Percentiles rank a stretch among this genome's conserved stretches.
Evolutionary conservation across 2,888 invertebrate species (phyloP).

Genomic region (Caenorhabditis imperialis): DNA sequence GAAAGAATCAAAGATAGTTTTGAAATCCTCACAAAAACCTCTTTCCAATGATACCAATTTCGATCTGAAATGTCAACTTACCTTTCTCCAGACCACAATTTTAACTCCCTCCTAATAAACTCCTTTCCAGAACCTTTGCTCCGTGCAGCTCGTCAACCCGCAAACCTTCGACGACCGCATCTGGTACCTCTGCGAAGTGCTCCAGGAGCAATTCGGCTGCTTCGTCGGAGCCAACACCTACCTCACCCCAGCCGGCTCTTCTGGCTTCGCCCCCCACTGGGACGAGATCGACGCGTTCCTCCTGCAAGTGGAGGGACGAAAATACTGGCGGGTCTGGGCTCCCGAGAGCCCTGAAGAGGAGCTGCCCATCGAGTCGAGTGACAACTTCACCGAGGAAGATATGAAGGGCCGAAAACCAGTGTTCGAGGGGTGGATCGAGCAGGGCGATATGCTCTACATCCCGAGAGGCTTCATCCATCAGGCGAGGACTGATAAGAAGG

Average conservation of each 20-base stretch:
- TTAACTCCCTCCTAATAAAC: too few species aligned
- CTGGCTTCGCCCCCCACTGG: slow-evolving; percentile 98
- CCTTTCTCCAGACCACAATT: too few species aligned
- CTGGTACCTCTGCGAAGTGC: slow-evolving; percentile 83
- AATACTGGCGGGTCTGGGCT: slow-evolving; percentile 92
- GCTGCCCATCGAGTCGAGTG: slow-evolving; percentile 84
- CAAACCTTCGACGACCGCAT: slow-evolving; percentile 77
- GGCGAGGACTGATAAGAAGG: slow-evolving; percentile 79
- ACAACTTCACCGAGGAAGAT: slow-evolving; percentile 80
- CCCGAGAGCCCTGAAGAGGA: slow-evolving; percentile 83
- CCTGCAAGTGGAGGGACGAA: slow-evolving; percentile 93
- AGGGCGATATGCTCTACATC: slow-evolving; percentile 89
- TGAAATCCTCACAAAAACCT: too few species aligned
- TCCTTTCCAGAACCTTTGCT: slow-evolving; percentile 59
- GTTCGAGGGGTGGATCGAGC: slow-evolving; percentile 75
- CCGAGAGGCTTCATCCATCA: slow-evolving; percentile 84
- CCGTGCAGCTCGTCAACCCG: slow-evolving; percentile 74
- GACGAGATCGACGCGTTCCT: slow-evolving; percentile 99
- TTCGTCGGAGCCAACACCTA: slow-evolving; percentile 97
- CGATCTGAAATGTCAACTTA: too few species aligned
- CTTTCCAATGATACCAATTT: too few species aligned
- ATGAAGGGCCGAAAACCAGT: slow-evolving; percentile 63
- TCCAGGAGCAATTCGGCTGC: slow-evolving; percentile 93
- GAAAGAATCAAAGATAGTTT: too few species aligned
- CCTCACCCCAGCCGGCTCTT: slow-evolving; percentile 92